These are phyloP conservation scores for Styela plicata DNA, from an alignment of 23 tunicate species.

Conservation along the genomic window DNA sequence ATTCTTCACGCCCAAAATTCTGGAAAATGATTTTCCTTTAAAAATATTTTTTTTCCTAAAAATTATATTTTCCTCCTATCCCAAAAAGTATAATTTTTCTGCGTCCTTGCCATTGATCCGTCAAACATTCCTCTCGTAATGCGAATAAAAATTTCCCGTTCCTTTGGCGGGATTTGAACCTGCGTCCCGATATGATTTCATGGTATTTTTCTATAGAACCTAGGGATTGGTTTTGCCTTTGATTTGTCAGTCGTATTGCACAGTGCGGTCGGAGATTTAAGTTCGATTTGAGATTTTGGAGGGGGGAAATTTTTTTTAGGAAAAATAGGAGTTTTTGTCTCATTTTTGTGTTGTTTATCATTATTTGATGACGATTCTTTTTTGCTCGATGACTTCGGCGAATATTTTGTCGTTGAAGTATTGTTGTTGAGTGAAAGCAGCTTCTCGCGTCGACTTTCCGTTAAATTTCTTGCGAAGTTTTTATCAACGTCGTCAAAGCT, in stretches of 20 bases:
- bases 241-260: background rate
- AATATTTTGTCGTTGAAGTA: background rate
- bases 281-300: background rate
- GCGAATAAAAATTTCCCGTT: too few species aligned
- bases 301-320: background rate
- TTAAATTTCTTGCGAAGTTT: background rate
- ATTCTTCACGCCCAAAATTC: too few species aligned
- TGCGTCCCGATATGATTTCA: background rate
- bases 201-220: background rate
- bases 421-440: background rate
- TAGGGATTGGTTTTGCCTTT: background rate
- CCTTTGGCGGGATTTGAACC: background rate
- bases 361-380: background rate
- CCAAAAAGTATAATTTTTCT: too few species aligned
- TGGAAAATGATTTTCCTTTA: too few species aligned
- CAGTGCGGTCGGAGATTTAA: background rate
- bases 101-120: too few species aligned
- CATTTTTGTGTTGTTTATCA: background rate
- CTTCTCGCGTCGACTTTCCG: background rate
- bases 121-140: too few species aligned
- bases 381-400: background rate
- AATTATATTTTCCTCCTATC: too few species aligned
- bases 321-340: background rate
- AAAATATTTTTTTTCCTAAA: too few species aligned
- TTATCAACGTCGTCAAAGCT: background rate